These are phyloP conservation scores for Mamestra configurata DNA, from an alignment of 1,140 invertebrate genomes.

Conservation along the genomic window DNA sequence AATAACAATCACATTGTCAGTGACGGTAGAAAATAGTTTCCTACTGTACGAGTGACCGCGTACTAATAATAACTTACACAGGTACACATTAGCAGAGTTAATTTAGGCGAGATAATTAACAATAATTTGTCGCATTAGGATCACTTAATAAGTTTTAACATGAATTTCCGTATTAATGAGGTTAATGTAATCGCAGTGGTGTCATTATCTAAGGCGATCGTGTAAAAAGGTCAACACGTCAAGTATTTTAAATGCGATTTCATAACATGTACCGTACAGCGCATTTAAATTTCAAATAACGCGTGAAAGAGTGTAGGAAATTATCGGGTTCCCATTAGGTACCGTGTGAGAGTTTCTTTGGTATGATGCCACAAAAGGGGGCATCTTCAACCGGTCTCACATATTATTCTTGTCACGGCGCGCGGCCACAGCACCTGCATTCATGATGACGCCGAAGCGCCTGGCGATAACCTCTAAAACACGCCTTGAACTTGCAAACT, in stretches of 20 bases:
- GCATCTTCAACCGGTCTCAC: slow-evolving; percentile 75
- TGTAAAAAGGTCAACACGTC: slow-evolving; percentile 40
- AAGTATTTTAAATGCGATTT: slow-evolving; percentile 30
- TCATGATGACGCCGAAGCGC: slow-evolving; percentile 62
- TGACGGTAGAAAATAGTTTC: slow-evolving; percentile 50
- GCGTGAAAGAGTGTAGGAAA: slow-evolving; percentile 60
- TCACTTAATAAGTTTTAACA: slow-evolving; percentile 1
- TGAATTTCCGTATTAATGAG: slow-evolving; percentile 10
- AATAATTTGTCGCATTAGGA: slow-evolving; percentile 12
- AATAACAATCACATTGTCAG: slow-evolving; percentile 41
- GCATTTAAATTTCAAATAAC: slow-evolving; percentile 71
- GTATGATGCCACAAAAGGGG: slow-evolving; percentile 61
- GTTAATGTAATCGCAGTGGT: slow-evolving; percentile 25
- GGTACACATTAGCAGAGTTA: not conserved
- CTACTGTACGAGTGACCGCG: slow-evolving; percentile 24
- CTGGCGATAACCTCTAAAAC: slow-evolving; percentile 60
- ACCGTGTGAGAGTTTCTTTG: slow-evolving; percentile 62
- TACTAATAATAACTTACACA: slow-evolving; percentile 31
- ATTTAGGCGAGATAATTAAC: slow-evolving; percentile 37
- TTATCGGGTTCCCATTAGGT: slow-evolving; percentile 63
- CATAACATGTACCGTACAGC: slow-evolving; percentile 57
- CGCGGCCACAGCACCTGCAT: slow-evolving; percentile 76
- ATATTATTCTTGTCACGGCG: slow-evolving; percentile 78
- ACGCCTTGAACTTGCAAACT: slow-evolving; percentile 53
- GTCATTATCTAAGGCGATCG: slow-evolving; percentile 35